Conservation (phyloP, 2,797 vertebrate species). For the Mycteria americana region DNA sequence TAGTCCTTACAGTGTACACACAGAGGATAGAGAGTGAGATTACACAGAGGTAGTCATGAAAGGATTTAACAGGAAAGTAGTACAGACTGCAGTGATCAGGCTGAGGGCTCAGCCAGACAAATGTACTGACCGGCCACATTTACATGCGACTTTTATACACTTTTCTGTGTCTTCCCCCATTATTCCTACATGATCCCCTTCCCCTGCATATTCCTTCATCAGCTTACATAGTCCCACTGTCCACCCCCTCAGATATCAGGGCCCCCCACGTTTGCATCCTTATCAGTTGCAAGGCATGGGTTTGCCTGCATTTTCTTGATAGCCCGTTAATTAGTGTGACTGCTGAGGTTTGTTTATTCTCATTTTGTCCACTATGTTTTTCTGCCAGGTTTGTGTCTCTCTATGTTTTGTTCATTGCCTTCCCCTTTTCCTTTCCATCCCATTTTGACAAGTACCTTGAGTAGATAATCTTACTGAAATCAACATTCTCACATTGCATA, state of each 20-base stretch:
- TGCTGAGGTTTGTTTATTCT: background rate
- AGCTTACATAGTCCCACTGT: background rate
- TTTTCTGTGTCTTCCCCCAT: background rate
- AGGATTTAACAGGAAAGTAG: background rate
- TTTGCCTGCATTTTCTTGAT: background rate
- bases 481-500: background rate
- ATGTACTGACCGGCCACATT: fast-evolving
- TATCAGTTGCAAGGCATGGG: background rate
- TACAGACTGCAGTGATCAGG: background rate
- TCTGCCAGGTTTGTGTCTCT: background rate
- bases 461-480: background rate
- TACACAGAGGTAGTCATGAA: background rate
- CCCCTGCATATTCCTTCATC: background rate
- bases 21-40: background rate
- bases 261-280: background rate
- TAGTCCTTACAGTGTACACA: background rate
- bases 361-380: background rate
- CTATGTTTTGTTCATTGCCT: background rate
- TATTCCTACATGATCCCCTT: background rate
- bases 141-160: background rate
- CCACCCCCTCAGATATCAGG: background rate
- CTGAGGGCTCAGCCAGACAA: background rate
- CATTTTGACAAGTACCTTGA: background rate
- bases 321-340: background rate
- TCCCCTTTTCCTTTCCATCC: background rate